Evolutionary conservation across 2,113 vertebrate species (phyloP).

Genomic region (Ceyx melanurus): DNA sequence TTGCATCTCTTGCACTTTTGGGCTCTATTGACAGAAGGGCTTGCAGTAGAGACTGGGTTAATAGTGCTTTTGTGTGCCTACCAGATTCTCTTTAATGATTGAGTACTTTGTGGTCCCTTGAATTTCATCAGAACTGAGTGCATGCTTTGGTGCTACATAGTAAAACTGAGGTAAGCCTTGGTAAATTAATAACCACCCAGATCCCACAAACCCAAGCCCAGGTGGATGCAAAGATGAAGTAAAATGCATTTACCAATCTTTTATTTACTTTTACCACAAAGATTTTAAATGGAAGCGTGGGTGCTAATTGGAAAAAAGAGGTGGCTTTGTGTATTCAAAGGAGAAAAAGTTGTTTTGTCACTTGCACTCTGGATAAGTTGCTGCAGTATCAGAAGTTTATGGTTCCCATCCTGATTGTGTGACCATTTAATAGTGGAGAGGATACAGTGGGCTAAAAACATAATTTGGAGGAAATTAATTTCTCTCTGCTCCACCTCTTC

Average conservation of each 20-base stretch:
- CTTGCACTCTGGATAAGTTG: not conserved
- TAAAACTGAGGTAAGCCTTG: not conserved
- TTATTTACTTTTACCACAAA: not conserved
- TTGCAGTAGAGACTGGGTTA: not conserved
- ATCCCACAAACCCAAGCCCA: not conserved
- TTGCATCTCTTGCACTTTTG: not conserved
- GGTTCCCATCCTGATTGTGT: not conserved
- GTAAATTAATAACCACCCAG: not conserved
- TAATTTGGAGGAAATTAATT: slow-evolving; percentile 19
- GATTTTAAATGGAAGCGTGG: not conserved
- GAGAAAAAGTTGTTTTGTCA: not conserved
- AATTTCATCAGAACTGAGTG: not conserved
- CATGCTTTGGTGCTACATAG: not conserved
- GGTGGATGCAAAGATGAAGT: not conserved
- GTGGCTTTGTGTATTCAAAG: not conserved
- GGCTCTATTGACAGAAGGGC: not conserved
- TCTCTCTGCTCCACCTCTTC: slow-evolving; percentile 30
- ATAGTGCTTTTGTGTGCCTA: not conserved
- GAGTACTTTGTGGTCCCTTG: not conserved
- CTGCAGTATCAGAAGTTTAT: not conserved
- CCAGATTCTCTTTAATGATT: not conserved
- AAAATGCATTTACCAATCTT: not conserved
- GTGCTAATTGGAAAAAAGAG: not conserved
- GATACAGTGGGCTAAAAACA: slow-evolving; percentile 3
- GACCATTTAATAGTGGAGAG: not conserved